Base-by-base conservation (phyloP, 2,888 invertebrate species). In the Microplitis deprimator region DNA sequence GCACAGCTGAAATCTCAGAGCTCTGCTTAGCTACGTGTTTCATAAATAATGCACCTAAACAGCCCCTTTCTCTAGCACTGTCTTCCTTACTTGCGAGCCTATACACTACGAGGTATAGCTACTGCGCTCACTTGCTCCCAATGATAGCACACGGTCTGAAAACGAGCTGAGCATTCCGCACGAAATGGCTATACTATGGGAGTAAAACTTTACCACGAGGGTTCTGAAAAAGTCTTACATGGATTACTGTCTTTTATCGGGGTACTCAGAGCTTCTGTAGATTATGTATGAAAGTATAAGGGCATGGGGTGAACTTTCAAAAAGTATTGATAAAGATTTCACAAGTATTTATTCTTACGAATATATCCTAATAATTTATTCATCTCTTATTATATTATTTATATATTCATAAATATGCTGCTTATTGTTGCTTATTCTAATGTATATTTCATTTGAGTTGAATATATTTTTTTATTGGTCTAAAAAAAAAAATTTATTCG, bases 11-110 rank as follows among this genome's bases (percentile, higher is more conserved):
- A 88, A 87, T 87, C 88, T 86, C 85, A 69, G 83, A 81, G 74
- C 83, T 80, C 83, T 84, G 83, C 84, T 85, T 84, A 86, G 83
- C 83, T 81, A 84, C 86, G 87, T 84, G 85, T 83, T 85, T 85
- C 85, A 86, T 88, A 87, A 87, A 87, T 86, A 86, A 88, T 87
- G 83, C 82, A 85, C 50, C 71, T 20, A 73, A 73, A 60, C 71
- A 71, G 61, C 71, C 71, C 39, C 71, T 61, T 71, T 71, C 71
- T 71, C 71, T 59, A 61, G 61, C 16, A 61, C 8, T 71, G 17
- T 62, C 62, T 71, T 61, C 17, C 41, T 38, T 60, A 16, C 61
- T 40, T 39, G 39, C 61, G 39, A 38, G n/a, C 39, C 16, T 39
- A 40, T 61, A 61, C 16, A 70, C 38, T 62, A 38, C 73, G 77